Percentiles rank a stretch among this genome's conserved stretches.
Evolutionary conservation across 2,888 invertebrate genomes (phyloP).

Genomic region (Drosophila falleni): DNA sequence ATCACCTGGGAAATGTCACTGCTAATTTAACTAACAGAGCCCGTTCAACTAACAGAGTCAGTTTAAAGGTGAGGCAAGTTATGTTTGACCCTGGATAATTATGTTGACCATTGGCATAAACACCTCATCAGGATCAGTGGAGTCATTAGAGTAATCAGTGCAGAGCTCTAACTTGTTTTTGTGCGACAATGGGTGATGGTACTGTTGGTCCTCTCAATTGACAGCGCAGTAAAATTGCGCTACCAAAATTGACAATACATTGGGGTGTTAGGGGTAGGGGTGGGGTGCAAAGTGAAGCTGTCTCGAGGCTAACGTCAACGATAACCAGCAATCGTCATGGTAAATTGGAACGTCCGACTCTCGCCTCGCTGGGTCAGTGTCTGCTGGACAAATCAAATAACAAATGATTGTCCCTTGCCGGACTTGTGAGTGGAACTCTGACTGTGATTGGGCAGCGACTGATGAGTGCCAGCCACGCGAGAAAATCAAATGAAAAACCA

Average conservation of each 20-base stretch:
- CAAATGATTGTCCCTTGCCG: conserved; percentile 65
- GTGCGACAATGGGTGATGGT: conserved; percentile 16
- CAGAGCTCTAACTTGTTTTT: conserved; percentile 33
- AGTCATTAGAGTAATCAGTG: conserved; percentile 21
- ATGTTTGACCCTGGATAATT: no score
- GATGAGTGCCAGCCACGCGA: conserved; percentile 64
- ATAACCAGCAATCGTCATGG: conserved; percentile 57
- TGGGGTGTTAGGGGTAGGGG: conserved; percentile 16
- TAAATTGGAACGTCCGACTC: conserved; percentile 62
- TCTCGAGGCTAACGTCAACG: conserved; percentile 45
- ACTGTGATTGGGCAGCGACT: conserved; percentile 56
- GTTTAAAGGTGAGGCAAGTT: not conserved
- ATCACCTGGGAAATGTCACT: not conserved
- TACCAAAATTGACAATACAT: conserved; percentile 54
- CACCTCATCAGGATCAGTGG: conserved; percentile 45
- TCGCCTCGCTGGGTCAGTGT: conserved; percentile 13
- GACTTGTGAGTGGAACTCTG: conserved; percentile 26
- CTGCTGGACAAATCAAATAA: conserved; percentile 70
- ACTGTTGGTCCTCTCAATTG: conserved; percentile 29
- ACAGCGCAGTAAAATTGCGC: conserved; percentile 50
- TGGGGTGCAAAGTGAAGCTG: conserved; percentile 15
- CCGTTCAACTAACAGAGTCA: no score
- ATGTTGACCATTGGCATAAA: conserved; percentile 31
- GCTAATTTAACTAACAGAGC: not conserved
- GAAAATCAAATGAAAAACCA: conserved; percentile 59